Evolutionary conservation across 2,113 vertebrate genomes (phyloP), one percentile per base, ranked within the genome.

Genomic region (Crotophaga sulcirostris): DNA sequence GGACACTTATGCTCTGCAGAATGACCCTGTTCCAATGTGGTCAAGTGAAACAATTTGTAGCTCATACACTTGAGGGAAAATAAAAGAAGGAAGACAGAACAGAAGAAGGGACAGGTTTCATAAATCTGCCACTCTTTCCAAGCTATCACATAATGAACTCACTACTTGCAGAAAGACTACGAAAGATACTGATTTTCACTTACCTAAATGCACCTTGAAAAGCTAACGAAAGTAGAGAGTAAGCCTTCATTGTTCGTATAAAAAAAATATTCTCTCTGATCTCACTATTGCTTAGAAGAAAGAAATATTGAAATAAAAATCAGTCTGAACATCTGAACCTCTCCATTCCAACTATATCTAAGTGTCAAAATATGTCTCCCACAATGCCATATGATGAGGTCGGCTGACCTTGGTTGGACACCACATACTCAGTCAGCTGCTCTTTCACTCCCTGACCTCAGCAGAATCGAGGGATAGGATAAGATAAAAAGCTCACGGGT

Each of bases 1-100:
- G 0, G 17, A 26, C 20, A 45, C 7, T 6, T 0, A 0, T 6
- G 8, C 17, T 73, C 58, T 59, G 7, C 28, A 68, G 83, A 93
- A 80, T 34, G 7, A 84, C 10, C 45, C 16, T 47, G 1, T 12
- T 51, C 10, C 19, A 73, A 16, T 33, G 13, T 38, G 29, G 68
- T 42, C 25, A 68, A 38, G 11, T 16, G 58, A 86, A 89, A 62
- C 4, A 67, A 58, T 54, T 78, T 33, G 18, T 38, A 44, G 10
- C 34, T 87, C 31, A 17, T 58, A 28, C 66, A 40, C 31, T 4
- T 58, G 14, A 85, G 7, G 17, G 20, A 66, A 5, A 51, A 63
- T 54, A 14, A 63, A 87, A 74, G 18, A 62, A 16, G 29, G 1
- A 44, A 49, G 18, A 20, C 14, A 33, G 26, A 69, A 42, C 13